phyloP scores from a whole-genome alignment of 2,888 invertebrate species.

The Onchidella celtica region DNA sequence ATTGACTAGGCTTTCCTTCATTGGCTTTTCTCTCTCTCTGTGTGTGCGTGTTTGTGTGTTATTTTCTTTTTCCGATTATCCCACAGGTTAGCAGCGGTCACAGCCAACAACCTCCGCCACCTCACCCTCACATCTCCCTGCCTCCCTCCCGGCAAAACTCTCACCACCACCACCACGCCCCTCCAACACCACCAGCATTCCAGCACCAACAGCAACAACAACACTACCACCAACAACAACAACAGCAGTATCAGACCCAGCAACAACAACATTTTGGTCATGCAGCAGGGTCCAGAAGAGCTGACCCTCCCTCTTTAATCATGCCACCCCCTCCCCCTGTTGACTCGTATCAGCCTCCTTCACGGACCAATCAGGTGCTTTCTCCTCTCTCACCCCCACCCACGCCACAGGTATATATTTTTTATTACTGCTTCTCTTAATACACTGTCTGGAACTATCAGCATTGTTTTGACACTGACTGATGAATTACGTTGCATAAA shows the following conservation, averaged over 20 bases:
- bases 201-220: conserved; percentile 20
- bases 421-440: too few relatives aligned
- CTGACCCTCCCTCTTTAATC: conserved; percentile 37
- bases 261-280: conserved; percentile 18
- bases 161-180: conserved; percentile 3
- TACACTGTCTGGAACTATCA: neutral
- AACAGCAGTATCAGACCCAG: conserved; percentile 13
- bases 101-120: conserved; percentile 30
- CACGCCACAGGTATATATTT: conserved; percentile 45
- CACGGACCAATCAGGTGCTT: conserved; percentile 15
- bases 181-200: conserved; percentile 37
- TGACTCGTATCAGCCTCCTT: conserved; percentile 50
- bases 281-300: neutral
- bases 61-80: too few relatives aligned
- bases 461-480: neutral
- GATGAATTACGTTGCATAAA: too few relatives aligned
- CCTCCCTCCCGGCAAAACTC: conserved; percentile 11
- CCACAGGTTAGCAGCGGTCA: conserved; percentile 36
- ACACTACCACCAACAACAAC: conserved; percentile 20
- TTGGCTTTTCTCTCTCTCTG: too few relatives aligned
- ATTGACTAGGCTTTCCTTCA: too few relatives aligned
- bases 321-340: conserved; percentile 50
- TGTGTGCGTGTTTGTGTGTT: too few relatives aligned
- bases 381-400: conserved; percentile 50
- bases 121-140: conserved; percentile 41